Evolutionary conservation across 2,888 invertebrate genomes (phyloP), one percentile per base, ranked within the genome.

Genomic region (Cephus nigrinus): DNA sequence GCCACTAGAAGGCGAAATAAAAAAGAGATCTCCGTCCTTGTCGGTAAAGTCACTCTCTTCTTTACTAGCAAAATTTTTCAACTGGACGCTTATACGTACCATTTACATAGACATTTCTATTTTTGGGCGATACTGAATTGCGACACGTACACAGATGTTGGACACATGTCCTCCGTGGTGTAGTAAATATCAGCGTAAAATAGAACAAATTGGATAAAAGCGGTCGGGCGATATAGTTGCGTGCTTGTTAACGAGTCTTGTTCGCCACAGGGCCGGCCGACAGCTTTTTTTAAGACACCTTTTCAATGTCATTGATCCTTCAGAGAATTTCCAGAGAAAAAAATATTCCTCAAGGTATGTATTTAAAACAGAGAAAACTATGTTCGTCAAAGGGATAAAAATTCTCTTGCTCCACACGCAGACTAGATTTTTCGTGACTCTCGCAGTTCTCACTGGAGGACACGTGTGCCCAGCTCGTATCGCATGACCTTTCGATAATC

Each of bases 131-230:
- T 55, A 15, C 72, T 68, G 74, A 78, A 81, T 81, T 81, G 79
- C 79, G 79, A 73, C 76, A 78, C 76, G 71, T 32, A 76, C 76
- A 80, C 87, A 86, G 84, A 85, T 86, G 87, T 81, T 79, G 82
- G 82, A 82, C 87, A 87, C 85, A 84, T 86, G 86, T 82, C 81
- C 81, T 79, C 68, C 34, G 68, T 80, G 74, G 74, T 76, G 78
- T 77, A 80, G 78, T 78, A 81, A 82, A 83, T 80, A 80, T 75
- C 73, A 77, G 75, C 34, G 75, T 78, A 81, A 82, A 84, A 83
- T 80, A 82, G 82, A 80, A 77, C 69, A 73, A 78, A 77, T 76
- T 68, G 33, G 73, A 73, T 73, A 32, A 73, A 33, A 69, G 32
- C 11, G 55, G 55, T 23, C 23, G 55, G 23, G 55, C 23, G 23